phyloP scores from a whole-genome alignment of 2,888 invertebrate genomes.

The Branchellion lobata region DNA sequence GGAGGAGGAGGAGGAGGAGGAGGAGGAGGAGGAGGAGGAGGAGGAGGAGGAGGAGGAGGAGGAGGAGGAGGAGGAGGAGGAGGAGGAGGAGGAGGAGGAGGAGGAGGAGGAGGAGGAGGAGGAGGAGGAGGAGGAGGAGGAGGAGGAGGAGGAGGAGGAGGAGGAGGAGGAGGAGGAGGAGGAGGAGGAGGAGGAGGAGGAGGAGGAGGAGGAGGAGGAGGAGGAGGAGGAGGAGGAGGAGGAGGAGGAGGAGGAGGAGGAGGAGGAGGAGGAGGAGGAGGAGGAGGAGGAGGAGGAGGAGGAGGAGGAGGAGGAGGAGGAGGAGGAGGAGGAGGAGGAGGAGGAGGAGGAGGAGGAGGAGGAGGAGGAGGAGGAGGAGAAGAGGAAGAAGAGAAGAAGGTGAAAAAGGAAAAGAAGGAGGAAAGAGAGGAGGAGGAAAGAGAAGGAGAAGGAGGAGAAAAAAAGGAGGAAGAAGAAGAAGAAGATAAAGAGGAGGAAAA shows the following conservation, averaged over 20 bases:
- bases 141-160: conserved; percentile 3
- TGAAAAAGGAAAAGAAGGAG: neutral
- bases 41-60: too few species aligned
- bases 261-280: too few species aligned
- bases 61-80: too few species aligned
- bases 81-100: too few species aligned
- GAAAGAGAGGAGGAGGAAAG: neutral
- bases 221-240: neutral
- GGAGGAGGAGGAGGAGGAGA: neutral
- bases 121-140: neutral
- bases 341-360: neutral
- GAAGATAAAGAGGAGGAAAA: too few species aligned
- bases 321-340: neutral
- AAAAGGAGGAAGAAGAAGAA: too few species aligned
- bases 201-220: conserved; percentile 1
- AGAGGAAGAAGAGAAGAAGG: neutral
- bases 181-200: neutral
- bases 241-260: too few species aligned
- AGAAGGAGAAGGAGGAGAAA: neutral
- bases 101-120: neutral
- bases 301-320: neutral
- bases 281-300: neutral
- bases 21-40: too few species aligned
- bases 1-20: too few species aligned
- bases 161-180: neutral